A percentile compares a stretch with the other conserved stretches of the same genome.
phyloP scores from a whole-genome alignment of 2,797 vertebrate genomes.

The Distichodus sexfasciatus region DNA sequence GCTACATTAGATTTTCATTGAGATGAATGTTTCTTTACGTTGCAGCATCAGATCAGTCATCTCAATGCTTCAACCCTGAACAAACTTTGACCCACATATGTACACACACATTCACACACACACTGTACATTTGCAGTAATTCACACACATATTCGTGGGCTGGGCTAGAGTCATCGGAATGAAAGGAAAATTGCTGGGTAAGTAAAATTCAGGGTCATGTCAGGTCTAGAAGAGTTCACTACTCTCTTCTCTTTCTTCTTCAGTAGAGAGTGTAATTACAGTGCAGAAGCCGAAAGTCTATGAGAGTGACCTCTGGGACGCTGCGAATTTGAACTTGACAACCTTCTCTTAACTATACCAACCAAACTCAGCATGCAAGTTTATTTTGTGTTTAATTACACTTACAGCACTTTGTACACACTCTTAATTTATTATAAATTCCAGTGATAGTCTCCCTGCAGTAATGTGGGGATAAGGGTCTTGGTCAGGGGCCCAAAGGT shows the following conservation, averaged over 20 bases:
- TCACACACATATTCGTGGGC: slow-evolving; percentile 15
- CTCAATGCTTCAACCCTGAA: no score
- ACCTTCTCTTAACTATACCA: slow-evolving; percentile 16
- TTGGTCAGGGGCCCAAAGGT: no score
- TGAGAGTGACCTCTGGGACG: slow-evolving; percentile 23
- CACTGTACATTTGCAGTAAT: no score
- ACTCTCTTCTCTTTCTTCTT: slow-evolving; percentile 1
- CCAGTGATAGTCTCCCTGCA: no score
- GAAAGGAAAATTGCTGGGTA: slow-evolving; percentile 52
- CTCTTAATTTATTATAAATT: no score
- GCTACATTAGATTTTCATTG: no score
- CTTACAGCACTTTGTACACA: no score
- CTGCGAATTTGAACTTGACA: slow-evolving; percentile 6
- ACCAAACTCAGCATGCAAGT: not conserved
- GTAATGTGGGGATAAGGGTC: no score
- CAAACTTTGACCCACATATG: not conserved
- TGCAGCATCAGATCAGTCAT: no score
- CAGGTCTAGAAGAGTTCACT: slow-evolving; percentile 29
- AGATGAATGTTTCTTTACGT: no score
- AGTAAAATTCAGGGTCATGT: slow-evolving; percentile 40
- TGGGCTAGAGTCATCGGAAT: slow-evolving; percentile 13
- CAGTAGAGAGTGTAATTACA: slow-evolving; percentile 53
- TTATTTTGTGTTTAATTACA: not conserved
- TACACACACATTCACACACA: slow-evolving; percentile 22
- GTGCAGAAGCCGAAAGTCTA: slow-evolving; percentile 28